These are phyloP conservation scores for Osmoderma eremita DNA, from an alignment of 2,888 invertebrate species.

Conservation along the genomic window DNA sequence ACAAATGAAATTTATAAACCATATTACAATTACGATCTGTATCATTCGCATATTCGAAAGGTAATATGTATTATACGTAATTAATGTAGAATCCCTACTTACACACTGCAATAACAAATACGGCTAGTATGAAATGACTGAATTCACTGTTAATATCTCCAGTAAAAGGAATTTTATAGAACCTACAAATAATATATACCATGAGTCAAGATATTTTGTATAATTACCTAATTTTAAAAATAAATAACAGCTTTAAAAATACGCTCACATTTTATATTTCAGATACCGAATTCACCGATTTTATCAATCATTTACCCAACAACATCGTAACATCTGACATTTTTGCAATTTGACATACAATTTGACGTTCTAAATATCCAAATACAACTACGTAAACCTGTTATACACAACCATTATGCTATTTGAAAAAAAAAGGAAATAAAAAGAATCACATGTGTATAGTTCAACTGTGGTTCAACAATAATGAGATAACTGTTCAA, in stretches of 20 bases:
- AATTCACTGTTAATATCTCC: constrained; percentile 89
- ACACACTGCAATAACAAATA: constrained; percentile 66
- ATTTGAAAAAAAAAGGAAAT: too few species aligned
- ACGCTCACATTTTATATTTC: constrained; percentile 38
- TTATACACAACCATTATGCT: too few species aligned
- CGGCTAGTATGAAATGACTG: constrained; percentile 68
- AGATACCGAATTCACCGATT: background rate
- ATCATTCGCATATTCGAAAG: too few species aligned
- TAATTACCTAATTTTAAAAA: background rate
- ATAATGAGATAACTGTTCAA: too few species aligned
- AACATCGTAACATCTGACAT: constrained; percentile 24
- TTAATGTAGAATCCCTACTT: constrained; percentile 50
- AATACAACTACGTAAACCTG: background rate
- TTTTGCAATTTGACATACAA: constrained; percentile 29
- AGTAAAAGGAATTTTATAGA: constrained; percentile 74
- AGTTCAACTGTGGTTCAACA: too few species aligned
- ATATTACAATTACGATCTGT: background rate
- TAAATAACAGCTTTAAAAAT: background rate
- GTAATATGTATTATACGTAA: too few species aligned
- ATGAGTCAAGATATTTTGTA: background rate
- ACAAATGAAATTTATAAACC: constrained; percentile 50
- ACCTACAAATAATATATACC: constrained; percentile 30
- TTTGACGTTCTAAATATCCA: constrained; percentile 18
- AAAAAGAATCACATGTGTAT: too few species aligned
- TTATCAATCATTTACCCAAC: constrained; percentile 17